phyloP scores from a whole-genome alignment of 2,797 vertebrate genomes.

The Hemibagrus guttatus region DNA sequence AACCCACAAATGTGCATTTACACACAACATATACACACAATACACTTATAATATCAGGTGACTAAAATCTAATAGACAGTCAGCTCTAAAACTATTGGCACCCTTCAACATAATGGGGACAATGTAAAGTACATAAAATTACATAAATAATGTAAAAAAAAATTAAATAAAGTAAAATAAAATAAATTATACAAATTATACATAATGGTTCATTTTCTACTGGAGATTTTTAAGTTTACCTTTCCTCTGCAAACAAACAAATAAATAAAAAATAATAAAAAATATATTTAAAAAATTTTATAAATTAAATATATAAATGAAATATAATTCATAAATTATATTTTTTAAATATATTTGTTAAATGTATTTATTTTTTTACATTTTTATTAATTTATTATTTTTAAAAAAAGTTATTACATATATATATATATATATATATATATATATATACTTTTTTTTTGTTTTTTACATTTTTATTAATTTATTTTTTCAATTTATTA shows the following conservation, averaged over 20 bases:
- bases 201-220: background rate
- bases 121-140: background rate
- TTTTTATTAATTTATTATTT: no score
- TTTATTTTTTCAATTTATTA: no score
- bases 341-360: no score
- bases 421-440: no score
- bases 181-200: background rate
- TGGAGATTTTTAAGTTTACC: background rate
- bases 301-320: no score
- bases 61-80: background rate
- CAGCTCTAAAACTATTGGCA: background rate
- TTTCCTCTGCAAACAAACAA: background rate
- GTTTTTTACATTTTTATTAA: no score
- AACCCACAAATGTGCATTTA: background rate
- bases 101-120: background rate
- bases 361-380: no score
- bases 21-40: background rate
- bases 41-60: background rate
- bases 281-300: no score
- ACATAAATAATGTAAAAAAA: background rate
- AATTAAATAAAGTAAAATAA: background rate
- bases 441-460: no score
- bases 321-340: no score
- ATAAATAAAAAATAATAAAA: no score
- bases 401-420: no score